A percentile compares a stretch with the other conserved stretches of the same genome.
Evolutionary conservation across 2,888 invertebrate genomes (phyloP).

Genomic region (Agrotis clavis): DNA sequence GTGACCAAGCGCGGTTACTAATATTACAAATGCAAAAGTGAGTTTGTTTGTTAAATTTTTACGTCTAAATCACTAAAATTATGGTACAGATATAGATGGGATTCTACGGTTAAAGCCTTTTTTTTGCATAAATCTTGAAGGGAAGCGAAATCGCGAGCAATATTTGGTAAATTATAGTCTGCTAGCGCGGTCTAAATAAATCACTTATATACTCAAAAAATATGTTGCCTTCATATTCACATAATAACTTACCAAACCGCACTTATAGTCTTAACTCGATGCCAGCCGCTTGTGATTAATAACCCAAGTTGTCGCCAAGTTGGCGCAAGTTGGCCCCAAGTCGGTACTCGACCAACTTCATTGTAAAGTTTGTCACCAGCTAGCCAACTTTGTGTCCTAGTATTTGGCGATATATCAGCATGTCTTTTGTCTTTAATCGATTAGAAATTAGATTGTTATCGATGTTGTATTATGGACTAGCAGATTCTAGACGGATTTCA

Average conservation of each 20-base stretch:
- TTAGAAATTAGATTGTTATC: not conserved
- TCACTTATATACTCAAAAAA: conserved; percentile 10
- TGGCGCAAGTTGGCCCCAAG: conserved; percentile 53
- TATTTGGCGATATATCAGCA: conserved; percentile 41
- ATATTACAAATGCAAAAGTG: too few relatives aligned
- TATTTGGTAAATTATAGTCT: too few relatives aligned
- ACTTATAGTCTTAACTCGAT: conserved; percentile 42
- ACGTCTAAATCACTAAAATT: too few relatives aligned
- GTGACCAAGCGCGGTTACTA: too few relatives aligned
- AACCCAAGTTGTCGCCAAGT: conserved; percentile 43
- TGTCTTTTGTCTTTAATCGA: conserved; percentile 42
- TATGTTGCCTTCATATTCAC: conserved; percentile 12
- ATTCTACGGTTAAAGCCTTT: too few relatives aligned
- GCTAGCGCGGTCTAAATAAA: conserved; percentile 8
- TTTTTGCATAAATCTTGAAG: too few relatives aligned
- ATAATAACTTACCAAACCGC: conserved; percentile 34
- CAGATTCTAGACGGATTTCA: not conserved
- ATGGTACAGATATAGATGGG: too few relatives aligned
- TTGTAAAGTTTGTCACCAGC: conserved; percentile 59
- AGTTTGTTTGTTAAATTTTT: too few relatives aligned
- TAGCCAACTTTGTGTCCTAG: conserved; percentile 38
- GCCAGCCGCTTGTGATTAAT: conserved; percentile 53
- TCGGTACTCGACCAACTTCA: conserved; percentile 48
- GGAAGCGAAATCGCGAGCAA: too few relatives aligned
- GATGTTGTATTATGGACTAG: too few relatives aligned